Evolutionary conservation across 2,113 vertebrate genomes (phyloP).

Genomic region (Tylochromis polylepis): DNA sequence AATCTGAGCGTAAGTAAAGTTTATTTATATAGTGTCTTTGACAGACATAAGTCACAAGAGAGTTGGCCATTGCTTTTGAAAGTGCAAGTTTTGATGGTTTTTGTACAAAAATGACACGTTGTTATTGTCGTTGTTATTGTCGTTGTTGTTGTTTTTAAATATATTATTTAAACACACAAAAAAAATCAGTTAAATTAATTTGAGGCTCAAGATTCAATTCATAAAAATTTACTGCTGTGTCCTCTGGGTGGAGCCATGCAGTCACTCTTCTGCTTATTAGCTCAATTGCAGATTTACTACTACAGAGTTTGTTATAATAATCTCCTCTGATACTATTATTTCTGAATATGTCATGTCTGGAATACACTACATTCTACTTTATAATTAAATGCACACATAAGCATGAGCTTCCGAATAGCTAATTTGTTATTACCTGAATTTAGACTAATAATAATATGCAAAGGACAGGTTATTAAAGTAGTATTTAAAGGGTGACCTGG

Average conservation of each 20-base stretch:
- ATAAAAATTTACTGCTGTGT: background rate
- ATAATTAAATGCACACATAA: background rate
- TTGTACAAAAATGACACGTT: background rate
- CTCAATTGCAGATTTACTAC: background rate
- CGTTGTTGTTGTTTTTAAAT: background rate
- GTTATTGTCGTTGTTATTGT: background rate
- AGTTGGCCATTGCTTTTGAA: background rate
- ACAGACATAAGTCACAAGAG: background rate
- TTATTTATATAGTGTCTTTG: background rate
- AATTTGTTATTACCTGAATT: background rate
- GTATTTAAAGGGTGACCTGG: background rate
- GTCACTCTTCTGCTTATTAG: conserved; percentile 7
- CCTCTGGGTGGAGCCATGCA: conserved; percentile 65
- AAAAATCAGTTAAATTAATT: background rate
- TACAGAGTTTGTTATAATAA: background rate
- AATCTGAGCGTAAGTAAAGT: background rate
- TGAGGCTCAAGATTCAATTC: background rate
- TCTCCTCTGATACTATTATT: background rate
- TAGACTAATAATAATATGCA: background rate
- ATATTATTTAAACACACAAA: background rate
- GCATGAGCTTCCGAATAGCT: background rate
- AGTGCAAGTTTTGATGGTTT: background rate
- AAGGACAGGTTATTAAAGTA: background rate
- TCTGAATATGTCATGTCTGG: background rate
- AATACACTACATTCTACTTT: background rate